Conservation (phyloP, 2,797 vertebrate genomes). For the Acipenser oxyrinchus region DNA sequence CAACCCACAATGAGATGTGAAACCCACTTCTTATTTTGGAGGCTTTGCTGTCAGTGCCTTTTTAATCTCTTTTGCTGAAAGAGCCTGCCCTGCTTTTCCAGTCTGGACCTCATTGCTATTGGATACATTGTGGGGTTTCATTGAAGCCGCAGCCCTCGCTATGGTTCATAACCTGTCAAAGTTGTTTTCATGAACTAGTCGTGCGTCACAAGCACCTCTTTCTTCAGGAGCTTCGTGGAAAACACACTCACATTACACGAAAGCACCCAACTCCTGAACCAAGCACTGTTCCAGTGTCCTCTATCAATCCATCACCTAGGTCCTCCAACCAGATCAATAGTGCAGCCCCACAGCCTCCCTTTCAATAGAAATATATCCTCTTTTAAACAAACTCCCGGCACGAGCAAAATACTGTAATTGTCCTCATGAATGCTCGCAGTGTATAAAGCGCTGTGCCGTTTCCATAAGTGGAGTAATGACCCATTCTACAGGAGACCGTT, state of each 20-base stretch:
- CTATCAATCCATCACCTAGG: background rate
- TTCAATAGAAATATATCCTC: background rate
- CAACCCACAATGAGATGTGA: too few species aligned
- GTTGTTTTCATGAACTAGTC: background rate
- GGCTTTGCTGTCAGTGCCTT: too few species aligned
- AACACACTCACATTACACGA: background rate
- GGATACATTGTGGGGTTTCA: background rate
- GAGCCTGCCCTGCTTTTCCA: too few species aligned
- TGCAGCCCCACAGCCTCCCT: background rate
- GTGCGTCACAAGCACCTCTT: background rate
- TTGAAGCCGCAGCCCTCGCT: background rate
- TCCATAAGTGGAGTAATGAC: conserved; percentile 28
- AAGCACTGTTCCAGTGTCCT: background rate
- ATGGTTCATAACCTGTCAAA: background rate
- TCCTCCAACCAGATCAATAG: background rate
- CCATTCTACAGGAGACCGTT: conserved; percentile 16
- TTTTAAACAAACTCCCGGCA: background rate
- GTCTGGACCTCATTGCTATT: background rate
- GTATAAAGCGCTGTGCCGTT: conserved; percentile 17
- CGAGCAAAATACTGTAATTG: conserved; percentile 25
- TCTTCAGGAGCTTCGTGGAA: background rate
- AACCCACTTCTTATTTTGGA: too few species aligned
- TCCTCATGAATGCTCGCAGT: conserved; percentile 30
- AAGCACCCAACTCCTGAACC: background rate
- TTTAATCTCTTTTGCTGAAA: too few species aligned